A percentile compares a stretch with the other conserved stretches of the same genome.
Evolutionary conservation across 1,140 invertebrate genomes (phyloP).

Genomic region (Drosophila willistoni): DNA sequence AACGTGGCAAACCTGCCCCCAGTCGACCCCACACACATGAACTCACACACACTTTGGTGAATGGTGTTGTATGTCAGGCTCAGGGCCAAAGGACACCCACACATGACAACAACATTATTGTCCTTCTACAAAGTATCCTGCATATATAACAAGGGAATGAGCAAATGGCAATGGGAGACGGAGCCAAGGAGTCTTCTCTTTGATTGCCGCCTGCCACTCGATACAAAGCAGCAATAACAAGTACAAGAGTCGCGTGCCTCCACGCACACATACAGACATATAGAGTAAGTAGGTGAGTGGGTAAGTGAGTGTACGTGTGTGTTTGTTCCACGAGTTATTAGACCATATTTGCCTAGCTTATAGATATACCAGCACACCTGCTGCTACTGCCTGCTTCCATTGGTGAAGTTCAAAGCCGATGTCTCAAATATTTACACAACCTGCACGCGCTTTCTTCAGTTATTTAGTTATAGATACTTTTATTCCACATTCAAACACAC

Average conservation of each 20-base stretch:
- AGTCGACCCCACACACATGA: constrained; percentile 21
- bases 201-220: constrained; percentile 11
- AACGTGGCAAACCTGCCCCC: constrained; percentile 55
- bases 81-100: constrained; percentile 5
- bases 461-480: constrained; percentile 11
- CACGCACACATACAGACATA: neutral
- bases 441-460: constrained; percentile 10
- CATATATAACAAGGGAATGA: neutral
- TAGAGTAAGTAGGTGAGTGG: neutral
- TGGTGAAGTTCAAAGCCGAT: neutral
- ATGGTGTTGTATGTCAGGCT: constrained; percentile 8
- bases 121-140: constrained; percentile 48
- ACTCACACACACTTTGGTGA: constrained; percentile 13
- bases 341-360: constrained; percentile 3
- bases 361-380: neutral
- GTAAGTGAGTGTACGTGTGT: neutral
- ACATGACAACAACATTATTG: constrained; percentile 51
- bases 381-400: neutral
- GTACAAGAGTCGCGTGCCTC: constrained; percentile 3
- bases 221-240: constrained; percentile 3
- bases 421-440: constrained; percentile 8
- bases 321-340: constrained; percentile 7
- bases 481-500: neutral
- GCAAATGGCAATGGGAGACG: neutral
- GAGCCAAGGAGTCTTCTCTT: constrained; percentile 6